Conservation (phyloP, 2,113 vertebrate species). For the Psephotus haematonotus region DNA sequence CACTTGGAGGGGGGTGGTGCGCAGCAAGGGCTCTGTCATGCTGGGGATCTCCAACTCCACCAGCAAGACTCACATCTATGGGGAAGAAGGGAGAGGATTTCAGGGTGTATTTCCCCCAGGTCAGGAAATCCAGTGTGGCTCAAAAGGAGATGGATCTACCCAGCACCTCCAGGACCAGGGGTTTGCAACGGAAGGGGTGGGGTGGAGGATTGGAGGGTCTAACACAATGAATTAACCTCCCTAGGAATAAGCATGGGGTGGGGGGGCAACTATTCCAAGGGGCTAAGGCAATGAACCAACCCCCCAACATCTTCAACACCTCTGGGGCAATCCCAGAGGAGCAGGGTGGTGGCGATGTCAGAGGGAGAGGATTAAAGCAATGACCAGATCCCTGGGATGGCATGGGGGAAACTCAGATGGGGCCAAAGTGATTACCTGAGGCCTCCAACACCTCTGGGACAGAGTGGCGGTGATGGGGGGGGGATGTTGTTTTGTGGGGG, state of each 20-base stretch:
- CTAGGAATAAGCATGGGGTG: accelerated
- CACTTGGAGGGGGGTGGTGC: accelerated
- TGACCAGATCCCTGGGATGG: neutral
- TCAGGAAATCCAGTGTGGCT: neutral
- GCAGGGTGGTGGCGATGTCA: accelerated
- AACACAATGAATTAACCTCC: neutral
- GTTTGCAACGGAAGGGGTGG: accelerated
- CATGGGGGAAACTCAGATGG: neutral
- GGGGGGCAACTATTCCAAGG: neutral
- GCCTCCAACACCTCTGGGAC: neutral
- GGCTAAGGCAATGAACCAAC: neutral
- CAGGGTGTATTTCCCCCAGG: neutral
- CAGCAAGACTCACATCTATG: neutral
- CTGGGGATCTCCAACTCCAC: neutral
- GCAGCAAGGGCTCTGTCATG: neutral
- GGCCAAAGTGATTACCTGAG: accelerated
- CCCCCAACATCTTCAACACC: neutral
- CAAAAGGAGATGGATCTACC: neutral
- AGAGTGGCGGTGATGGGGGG: neutral
- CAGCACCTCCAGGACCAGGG: accelerated
- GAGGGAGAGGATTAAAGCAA: neutral
- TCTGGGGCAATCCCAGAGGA: too few relatives aligned
- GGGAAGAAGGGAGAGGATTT: neutral
- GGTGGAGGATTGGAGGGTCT: too few relatives aligned
- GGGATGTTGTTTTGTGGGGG: neutral